Evolutionary conservation across 2,888 invertebrate species (phyloP).

Genomic region (Molorchus minor): DNA sequence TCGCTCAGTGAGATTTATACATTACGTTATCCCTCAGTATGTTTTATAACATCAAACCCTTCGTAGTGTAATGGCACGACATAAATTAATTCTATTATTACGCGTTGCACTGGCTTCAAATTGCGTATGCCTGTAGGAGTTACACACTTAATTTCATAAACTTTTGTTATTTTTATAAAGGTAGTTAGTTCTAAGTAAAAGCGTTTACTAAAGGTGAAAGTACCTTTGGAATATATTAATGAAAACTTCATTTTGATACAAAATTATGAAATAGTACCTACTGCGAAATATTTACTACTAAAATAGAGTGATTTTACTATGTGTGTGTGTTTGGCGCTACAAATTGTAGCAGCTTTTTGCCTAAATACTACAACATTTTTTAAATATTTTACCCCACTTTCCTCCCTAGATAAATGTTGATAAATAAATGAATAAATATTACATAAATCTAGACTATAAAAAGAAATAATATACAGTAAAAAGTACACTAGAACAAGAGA

Average conservation of each 20-base stretch:
- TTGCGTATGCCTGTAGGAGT: too few relatives aligned
- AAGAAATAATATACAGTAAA: neutral
- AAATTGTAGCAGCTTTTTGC: neutral
- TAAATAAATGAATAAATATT: neutral
- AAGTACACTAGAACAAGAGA: constrained; percentile 9
- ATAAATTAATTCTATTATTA: too few relatives aligned
- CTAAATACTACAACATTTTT: neutral
- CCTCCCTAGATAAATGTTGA: neutral
- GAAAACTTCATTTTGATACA: too few relatives aligned
- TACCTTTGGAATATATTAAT: neutral
- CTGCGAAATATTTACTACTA: too few relatives aligned
- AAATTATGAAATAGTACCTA: too few relatives aligned
- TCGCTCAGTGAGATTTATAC: constrained; percentile 37
- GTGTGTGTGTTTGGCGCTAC: too few relatives aligned
- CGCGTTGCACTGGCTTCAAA: too few relatives aligned
- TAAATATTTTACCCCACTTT: neutral
- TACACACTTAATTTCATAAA: neutral
- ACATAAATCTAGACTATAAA: neutral
- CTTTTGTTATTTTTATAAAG: neutral
- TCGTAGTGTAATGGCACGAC: constrained; percentile 5
- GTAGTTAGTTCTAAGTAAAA: neutral
- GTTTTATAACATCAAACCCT: constrained; percentile 17
- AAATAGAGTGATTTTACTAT: too few relatives aligned
- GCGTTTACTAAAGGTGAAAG: neutral
- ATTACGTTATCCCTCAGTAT: constrained; percentile 19